Percentiles rank a stretch among this genome's conserved stretches.
Evolutionary conservation across 2,888 invertebrate genomes (phyloP).

Genomic region (Diachrysia chrysitis): DNA sequence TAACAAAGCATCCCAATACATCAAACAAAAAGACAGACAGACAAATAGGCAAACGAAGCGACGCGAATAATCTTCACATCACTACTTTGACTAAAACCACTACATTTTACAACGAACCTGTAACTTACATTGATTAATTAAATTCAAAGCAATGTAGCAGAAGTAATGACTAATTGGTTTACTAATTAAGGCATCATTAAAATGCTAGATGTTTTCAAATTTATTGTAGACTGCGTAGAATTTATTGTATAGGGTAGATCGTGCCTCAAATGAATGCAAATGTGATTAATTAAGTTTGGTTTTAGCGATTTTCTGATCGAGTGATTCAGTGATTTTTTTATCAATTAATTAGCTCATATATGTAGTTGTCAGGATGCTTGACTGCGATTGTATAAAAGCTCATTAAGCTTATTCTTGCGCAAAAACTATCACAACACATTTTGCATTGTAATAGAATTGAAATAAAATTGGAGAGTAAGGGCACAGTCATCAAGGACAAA

Average conservation of each 20-base stretch:
- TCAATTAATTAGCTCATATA: background rate
- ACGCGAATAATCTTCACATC: background rate
- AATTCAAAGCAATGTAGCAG: slow-evolving; percentile 1
- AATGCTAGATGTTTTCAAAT: background rate
- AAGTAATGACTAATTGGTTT: background rate
- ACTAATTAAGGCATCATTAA: background rate
- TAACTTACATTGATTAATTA: background rate
- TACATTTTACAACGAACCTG: background rate
- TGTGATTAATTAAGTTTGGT: background rate
- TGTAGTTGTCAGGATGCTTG: background rate
- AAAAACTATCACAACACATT: no score
- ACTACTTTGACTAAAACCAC: background rate
- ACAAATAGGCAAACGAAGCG: background rate
- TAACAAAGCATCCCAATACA: slow-evolving; percentile 8
- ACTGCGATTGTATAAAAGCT: background rate
- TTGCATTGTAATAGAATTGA: no score
- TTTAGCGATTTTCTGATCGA: no score
- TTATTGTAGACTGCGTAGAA: background rate
- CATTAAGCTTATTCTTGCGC: no score
- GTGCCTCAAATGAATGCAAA: background rate
- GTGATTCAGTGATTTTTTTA: no score
- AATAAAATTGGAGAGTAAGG: no score
- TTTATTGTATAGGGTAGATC: background rate
- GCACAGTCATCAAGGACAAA: no score
- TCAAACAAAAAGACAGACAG: background rate